phyloP scores from a whole-genome alignment of 2,888 invertebrate genomes.

The Stegophylla sp. region DNA sequence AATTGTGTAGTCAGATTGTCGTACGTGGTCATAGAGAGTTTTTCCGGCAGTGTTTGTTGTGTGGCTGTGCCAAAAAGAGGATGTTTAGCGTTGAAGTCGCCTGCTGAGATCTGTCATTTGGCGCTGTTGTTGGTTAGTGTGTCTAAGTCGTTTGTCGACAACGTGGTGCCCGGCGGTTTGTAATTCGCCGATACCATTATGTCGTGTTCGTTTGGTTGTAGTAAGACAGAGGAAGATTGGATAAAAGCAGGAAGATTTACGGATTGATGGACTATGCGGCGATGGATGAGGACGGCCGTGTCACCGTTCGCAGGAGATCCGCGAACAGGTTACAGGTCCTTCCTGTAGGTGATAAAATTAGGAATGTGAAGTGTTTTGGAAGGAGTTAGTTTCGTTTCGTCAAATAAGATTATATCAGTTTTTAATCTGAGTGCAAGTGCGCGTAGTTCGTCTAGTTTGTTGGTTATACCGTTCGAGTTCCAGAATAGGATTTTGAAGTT shows the following conservation, averaged over 20 bases:
- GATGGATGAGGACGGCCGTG: too few species aligned
- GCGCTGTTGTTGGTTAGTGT: neutral
- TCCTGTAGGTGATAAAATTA: neutral
- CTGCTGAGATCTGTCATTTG: neutral
- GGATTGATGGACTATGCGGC: neutral
- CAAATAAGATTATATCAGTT: neutral
- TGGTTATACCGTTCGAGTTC: neutral
- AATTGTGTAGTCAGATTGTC: neutral
- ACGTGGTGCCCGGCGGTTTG: neutral
- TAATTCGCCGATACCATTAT: neutral
- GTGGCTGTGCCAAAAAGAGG: neutral
- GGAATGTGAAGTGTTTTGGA: neutral
- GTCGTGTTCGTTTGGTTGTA: neutral
- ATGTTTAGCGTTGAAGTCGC: neutral
- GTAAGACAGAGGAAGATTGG: neutral
- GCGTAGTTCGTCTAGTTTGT: neutral
- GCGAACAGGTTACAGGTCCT: neutral
- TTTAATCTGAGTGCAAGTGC: neutral
- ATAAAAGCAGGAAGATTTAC: neutral
- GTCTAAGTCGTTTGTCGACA: neutral
- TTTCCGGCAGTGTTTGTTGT: neutral
- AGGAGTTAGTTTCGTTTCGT: neutral
- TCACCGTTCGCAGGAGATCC: too few species aligned
- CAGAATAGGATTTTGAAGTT: neutral
- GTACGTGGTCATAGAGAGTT: neutral